Conservation (phyloP, 1,140 invertebrate species). For the Wiebesia pumilae region DNA sequence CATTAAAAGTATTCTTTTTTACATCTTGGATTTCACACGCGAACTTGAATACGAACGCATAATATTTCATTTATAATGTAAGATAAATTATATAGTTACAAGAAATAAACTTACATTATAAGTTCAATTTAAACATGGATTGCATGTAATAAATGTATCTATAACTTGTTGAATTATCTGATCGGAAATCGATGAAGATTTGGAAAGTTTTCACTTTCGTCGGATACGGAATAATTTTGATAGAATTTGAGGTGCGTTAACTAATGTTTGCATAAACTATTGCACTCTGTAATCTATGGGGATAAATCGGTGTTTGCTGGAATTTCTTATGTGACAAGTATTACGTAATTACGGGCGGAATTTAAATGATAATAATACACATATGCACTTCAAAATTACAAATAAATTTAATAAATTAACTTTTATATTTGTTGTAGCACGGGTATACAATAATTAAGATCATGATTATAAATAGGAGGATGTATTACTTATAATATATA, state of each 20-base stretch:
- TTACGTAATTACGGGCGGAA: neutral
- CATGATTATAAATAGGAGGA: slow-evolving; percentile 21
- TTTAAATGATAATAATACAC: neutral
- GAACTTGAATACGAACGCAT: neutral
- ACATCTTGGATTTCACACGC: neutral
- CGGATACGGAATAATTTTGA: neutral
- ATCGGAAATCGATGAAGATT: neutral
- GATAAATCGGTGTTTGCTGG: neutral
- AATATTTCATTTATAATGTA: neutral
- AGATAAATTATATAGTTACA: neutral
- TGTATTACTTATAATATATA: slow-evolving; percentile 20
- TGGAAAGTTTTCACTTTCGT: neutral
- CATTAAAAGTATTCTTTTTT: neutral
- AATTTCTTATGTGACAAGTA: neutral
- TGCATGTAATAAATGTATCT: too few relatives aligned
- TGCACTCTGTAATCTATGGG: neutral
- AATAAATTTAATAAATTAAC: neutral
- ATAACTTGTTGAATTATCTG: neutral
- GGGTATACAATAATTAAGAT: slow-evolving; percentile 6
- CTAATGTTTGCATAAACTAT: neutral
- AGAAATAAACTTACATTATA: neutral
- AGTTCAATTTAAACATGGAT: neutral
- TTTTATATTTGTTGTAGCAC: neutral
- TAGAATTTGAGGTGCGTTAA: neutral
- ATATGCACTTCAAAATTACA: neutral